Conservation (phyloP, 2,797 vertebrate species). For the Cygnus olor region DNA sequence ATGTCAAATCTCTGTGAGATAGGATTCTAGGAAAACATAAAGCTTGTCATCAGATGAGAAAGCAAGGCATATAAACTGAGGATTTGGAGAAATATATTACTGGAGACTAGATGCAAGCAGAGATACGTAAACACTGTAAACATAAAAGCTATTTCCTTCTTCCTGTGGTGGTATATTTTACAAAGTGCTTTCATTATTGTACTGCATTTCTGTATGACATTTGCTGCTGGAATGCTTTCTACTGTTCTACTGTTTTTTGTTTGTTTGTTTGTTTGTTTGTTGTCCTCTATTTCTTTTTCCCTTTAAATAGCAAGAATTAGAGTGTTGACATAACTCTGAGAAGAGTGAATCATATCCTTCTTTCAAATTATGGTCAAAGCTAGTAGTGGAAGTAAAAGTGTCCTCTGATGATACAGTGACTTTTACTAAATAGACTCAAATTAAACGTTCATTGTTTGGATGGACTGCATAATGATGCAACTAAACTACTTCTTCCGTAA, state of each 20-base stretch:
- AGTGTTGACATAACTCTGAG: neutral
- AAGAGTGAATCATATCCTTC: neutral
- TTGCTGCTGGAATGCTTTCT: conserved; percentile 24
- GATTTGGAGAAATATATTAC: neutral
- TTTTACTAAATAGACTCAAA: neutral
- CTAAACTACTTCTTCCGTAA: neutral
- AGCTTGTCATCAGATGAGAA: conserved; percentile 17
- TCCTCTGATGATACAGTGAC: neutral
- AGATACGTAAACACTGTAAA: neutral
- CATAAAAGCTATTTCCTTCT: conserved; percentile 34
- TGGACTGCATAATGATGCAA: neutral
- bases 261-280: neutral
- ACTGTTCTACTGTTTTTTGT: neutral
- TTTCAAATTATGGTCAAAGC: neutral
- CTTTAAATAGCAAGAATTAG: neutral
- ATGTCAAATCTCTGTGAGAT: neutral
- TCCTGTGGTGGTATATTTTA: conserved; percentile 30
- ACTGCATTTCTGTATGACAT: neutral
- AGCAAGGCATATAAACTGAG: neutral
- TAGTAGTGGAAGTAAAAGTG: neutral
- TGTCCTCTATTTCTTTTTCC: neutral
- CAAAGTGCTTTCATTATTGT: conserved; percentile 27
- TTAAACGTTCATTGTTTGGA: neutral
- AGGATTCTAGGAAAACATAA: neutral
- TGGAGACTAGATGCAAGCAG: neutral